These are phyloP conservation scores for Glaucidium brasilianum DNA, from an alignment of 2,113 vertebrate species.

Conservation along the genomic window DNA sequence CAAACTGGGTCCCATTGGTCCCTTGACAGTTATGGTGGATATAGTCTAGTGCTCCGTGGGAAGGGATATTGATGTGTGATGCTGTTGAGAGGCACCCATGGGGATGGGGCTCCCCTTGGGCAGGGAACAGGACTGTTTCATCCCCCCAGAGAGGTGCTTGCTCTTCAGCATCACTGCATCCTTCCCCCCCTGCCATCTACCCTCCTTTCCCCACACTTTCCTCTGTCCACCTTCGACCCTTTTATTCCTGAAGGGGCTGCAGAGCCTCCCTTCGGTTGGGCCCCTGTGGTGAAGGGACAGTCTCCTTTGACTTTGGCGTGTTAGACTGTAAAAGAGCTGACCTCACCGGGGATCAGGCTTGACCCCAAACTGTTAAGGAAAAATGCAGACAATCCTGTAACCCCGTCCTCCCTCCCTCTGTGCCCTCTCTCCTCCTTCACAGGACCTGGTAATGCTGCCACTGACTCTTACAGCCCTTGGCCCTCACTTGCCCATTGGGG, in stretches of 20 bases:
- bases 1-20: rapidly evolving
- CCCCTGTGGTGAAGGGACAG: background rate
- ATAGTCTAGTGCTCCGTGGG: rapidly evolving
- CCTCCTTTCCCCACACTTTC: background rate
- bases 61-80: background rate
- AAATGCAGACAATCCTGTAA: conserved; percentile 34
- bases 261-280: background rate
- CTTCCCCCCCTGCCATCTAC: background rate
- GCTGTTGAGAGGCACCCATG: background rate
- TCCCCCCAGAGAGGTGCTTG: rapidly evolving
- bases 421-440: background rate
- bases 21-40: background rate
- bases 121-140: too few relatives aligned
- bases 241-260: background rate
- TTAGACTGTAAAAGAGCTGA: conserved; percentile 63
- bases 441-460: background rate
- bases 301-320: conserved; percentile 69
- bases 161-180: rapidly evolving
- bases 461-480: background rate
- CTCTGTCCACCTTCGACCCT: rapidly evolving
- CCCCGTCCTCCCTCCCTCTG: background rate
- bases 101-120: background rate
- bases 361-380: conserved; percentile 70
- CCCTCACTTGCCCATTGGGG: background rate
- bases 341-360: conserved; percentile 51